Evolutionary conservation across 2,888 invertebrate species (phyloP).

Genomic region (Coremacera marginata): DNA sequence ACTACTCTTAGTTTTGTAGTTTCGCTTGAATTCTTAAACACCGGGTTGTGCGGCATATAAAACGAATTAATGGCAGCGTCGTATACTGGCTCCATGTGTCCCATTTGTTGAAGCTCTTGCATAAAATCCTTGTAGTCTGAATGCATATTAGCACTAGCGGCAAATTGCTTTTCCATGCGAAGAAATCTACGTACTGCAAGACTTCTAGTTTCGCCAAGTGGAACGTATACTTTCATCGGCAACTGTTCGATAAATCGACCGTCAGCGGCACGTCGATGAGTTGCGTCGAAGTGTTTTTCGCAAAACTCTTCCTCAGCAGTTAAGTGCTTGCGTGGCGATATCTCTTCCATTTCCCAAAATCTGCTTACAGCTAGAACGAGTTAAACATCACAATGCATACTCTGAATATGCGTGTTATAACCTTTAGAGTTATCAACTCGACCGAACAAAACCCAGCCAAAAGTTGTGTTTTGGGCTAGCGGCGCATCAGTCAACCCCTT

Average conservation of each 20-base stretch:
- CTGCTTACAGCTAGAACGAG: too few relatives aligned
- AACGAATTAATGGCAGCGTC: not conserved
- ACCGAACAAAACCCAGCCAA: not conserved
- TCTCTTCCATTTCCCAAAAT: too few relatives aligned
- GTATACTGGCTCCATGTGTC: slow-evolving; percentile 25
- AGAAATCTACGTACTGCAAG: not conserved
- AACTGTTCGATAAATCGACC: slow-evolving; percentile 12
- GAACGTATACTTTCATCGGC: not conserved
- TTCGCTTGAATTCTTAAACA: not conserved
- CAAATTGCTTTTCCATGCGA: not conserved
- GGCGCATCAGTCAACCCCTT: not conserved
- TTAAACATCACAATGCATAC: not conserved
- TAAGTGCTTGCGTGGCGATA: not conserved
- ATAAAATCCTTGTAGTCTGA: slow-evolving; percentile 4
- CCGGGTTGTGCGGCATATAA: slow-evolving; percentile 32
- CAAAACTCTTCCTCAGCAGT: slow-evolving; percentile 33
- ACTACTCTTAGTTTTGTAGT: slow-evolving; percentile 28
- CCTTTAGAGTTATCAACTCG: not conserved
- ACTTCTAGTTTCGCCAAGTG: not conserved
- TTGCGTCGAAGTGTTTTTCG: slow-evolving; percentile 30
- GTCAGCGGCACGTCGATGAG: slow-evolving; percentile 20
- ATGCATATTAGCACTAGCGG: not conserved
- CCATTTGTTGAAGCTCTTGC: not conserved
- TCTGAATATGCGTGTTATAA: not conserved
- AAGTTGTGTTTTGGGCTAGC: too few relatives aligned